These are phyloP conservation scores for Tetrapedia diversipes DNA, from an alignment of 2,888 invertebrate species.

Conservation along the genomic window DNA sequence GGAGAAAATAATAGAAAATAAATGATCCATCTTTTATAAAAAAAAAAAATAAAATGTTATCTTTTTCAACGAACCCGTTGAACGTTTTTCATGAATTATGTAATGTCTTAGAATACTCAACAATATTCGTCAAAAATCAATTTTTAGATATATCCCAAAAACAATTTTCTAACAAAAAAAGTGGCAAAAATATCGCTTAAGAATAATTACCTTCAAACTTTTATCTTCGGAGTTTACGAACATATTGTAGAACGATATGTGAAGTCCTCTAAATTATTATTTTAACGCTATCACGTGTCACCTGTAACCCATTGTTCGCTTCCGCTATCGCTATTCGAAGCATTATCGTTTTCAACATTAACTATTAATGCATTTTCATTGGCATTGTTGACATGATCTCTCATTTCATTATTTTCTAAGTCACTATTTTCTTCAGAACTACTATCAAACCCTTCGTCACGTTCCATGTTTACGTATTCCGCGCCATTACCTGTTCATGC, in stretches of 20 bases:
- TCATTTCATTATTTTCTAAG: conserved; percentile 49
- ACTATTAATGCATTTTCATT: conserved; percentile 29
- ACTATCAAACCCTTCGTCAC: conserved; percentile 67
- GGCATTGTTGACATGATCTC: conserved; percentile 47
- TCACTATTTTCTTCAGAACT: conserved; percentile 69
- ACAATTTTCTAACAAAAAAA: conserved; percentile 1
- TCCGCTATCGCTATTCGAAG: conserved; percentile 27
- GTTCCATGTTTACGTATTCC: conserved; percentile 41
- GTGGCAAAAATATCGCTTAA: conserved; percentile 17
- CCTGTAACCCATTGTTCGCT: conserved; percentile 38
- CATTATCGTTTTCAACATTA: conserved; percentile 18
- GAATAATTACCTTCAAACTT: conserved; percentile 29
- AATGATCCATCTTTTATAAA: neutral
- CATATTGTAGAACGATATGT: conserved; percentile 48
- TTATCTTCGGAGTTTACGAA: conserved; percentile 18
- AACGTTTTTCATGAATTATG: conserved; percentile 8
- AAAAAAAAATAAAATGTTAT: neutral
- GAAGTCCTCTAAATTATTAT: conserved; percentile 24
- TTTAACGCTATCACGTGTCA: conserved; percentile 43
- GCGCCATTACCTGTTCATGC: conserved; percentile 39
- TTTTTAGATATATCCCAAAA: neutral
- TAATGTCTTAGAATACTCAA: neutral
- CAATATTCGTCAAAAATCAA: neutral
- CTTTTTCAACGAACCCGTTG: conserved; percentile 16
- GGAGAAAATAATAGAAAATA: neutral